Evolutionary conservation across 2,888 invertebrate genomes (phyloP), one percentile per base, ranked within the genome.

Genomic region (Xylocampa areola): DNA sequence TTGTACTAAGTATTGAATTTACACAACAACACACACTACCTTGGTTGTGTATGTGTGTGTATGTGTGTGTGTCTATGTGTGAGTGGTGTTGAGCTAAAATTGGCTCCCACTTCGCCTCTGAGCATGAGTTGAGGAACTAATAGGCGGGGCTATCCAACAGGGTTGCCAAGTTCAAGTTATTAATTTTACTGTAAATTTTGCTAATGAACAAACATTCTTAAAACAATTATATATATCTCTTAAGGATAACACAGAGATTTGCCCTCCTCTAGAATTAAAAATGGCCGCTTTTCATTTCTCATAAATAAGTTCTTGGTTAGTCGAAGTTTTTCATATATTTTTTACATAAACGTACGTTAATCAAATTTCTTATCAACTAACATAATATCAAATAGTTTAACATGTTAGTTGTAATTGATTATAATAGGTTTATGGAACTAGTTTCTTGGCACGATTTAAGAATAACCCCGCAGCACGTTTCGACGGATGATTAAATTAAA

Each of bases 31-130:
- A 41, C 17, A 17, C 29, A 7, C 11, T n/a, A 25, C 8, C 25
- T 25, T 8, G 2, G 1, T 25, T 25, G 25, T 40, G 10, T 8
- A 5, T 4, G n/a, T 32, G 27, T 65, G 40, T 60, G 63, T 72
- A 63, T 77, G 63, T 41, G 62, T 61, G 43, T 63, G 58, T 52
- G 32, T 43, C 61, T 58, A 51, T 77, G 48, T 70, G 48, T 64
- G 61, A 51, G 29, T 62, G 68, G 71, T 76, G 73, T 76, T 82
- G 83, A 79, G 76, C 76, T 80, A 86, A 92, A 92, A 91, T 92
- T 91, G 91, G 90, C 90, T 89, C 77, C 91, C 83, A 87, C 85
- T 85, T 86, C 84, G 89, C 87, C 87, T 85, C 83, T 79, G 85
- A 88, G 87, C 89, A 84, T 82, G 87, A 84, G 81, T 79, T 70